Evolutionary conservation across 2,797 vertebrate species (phyloP).

Genomic region (Esox lucius): DNA sequence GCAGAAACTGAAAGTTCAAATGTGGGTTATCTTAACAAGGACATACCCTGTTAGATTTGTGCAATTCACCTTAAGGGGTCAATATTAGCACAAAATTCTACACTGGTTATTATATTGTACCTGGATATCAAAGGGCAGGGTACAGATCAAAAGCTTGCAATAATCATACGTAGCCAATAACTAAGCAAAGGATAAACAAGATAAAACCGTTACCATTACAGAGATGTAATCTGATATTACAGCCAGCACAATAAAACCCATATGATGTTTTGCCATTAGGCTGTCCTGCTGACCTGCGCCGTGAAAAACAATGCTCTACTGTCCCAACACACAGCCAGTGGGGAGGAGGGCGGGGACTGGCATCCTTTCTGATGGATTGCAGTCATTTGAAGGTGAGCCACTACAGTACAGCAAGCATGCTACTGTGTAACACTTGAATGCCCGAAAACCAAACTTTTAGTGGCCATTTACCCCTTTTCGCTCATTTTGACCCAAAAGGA

Average conservation of each 20-base stretch:
- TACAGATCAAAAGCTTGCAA: neutral
- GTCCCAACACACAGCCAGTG: neutral
- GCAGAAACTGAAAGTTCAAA: conserved; percentile 62
- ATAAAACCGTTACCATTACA: neutral
- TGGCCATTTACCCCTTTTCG: too few species aligned
- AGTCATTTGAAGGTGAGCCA: neutral
- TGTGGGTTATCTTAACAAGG: conserved; percentile 62
- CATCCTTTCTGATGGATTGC: neutral
- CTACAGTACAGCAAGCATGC: too few species aligned
- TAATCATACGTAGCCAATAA: neutral
- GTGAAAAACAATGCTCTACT: neutral
- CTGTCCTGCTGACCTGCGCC: neutral
- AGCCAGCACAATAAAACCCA: neutral
- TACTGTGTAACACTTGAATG: neutral
- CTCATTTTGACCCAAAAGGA: neutral
- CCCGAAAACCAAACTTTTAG: too few species aligned
- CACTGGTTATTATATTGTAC: neutral
- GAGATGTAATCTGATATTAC: too few species aligned
- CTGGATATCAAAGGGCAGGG: neutral
- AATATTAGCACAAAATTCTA: too few species aligned
- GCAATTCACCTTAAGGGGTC: too few species aligned
- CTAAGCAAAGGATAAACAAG: neutral
- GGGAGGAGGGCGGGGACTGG: neutral
- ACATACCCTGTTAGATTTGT: conserved; percentile 56
- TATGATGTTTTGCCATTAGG: neutral